A percentile compares a stretch with the other conserved stretches of the same genome.
Evolutionary conservation across 2,113 vertebrate species (phyloP).

Genomic region (Nematolebias whitei): DNA sequence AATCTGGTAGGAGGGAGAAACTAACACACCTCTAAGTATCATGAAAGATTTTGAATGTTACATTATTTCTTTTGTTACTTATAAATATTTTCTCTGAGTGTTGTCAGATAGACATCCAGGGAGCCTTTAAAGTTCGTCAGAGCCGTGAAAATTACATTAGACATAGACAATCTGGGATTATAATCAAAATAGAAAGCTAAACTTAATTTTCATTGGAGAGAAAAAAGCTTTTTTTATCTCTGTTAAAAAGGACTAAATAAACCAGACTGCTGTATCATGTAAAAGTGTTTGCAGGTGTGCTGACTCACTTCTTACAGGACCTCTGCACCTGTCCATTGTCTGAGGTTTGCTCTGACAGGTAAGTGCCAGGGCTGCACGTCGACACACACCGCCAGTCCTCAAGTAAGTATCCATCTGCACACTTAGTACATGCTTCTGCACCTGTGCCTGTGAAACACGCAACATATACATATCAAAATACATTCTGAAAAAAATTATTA

Average conservation of each 20-base stretch:
- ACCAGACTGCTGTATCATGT: neutral
- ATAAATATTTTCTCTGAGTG: no score
- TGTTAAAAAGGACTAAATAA: no score
- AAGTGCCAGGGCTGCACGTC: conserved; percentile 88
- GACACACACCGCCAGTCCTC: conserved; percentile 93
- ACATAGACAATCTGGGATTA: neutral
- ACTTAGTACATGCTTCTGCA: conserved; percentile 89
- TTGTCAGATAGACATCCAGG: neutral
- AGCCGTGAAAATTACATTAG: no score
- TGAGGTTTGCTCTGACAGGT: conserved; percentile 83
- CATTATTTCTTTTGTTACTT: no score
- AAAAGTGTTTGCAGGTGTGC: conserved; percentile 17
- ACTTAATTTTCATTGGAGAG: neutral
- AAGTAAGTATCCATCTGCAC: conserved; percentile 87
- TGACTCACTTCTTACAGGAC: conserved; percentile 91
- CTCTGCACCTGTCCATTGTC: conserved; percentile 83
- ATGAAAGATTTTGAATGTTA: neutral
- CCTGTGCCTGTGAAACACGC: conserved; percentile 83
- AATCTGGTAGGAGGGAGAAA: neutral
- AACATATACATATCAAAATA: conserved; percentile 2
- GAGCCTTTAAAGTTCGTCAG: neutral
- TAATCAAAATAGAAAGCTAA: neutral
- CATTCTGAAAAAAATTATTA: neutral
- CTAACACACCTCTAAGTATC: neutral
- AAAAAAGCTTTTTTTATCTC: neutral